These are phyloP conservation scores for Diploscapter pachys DNA, from an alignment of 1,140 invertebrate species.

Conservation along the genomic window DNA sequence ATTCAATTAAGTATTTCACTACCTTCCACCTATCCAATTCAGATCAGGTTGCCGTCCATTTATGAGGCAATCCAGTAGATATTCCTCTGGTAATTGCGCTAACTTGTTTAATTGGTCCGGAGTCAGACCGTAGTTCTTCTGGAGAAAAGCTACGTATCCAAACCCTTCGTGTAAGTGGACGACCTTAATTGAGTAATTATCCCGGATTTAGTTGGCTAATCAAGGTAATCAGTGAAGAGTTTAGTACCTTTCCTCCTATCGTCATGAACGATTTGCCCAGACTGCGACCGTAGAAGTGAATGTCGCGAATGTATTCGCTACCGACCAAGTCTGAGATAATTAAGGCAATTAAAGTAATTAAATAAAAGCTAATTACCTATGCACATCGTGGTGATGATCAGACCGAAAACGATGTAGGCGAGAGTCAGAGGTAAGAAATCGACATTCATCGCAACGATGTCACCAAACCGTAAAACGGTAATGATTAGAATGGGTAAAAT, in stretches of 20 bases:
- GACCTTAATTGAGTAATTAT: constrained; percentile 21
- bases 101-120: constrained; percentile 57
- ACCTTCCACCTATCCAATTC: constrained; percentile 55
- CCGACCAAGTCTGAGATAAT: constrained; percentile 49
- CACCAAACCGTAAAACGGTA: constrained; percentile 49
- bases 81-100: constrained; percentile 57
- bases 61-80: constrained; percentile 55
- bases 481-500: too few species aligned
- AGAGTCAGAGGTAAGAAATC: constrained; percentile 54
- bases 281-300: constrained; percentile 57
- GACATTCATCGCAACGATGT: constrained; percentile 57
- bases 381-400: constrained; percentile 59
- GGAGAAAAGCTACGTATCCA: constrained; percentile 57
- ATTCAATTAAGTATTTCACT: too few species aligned
- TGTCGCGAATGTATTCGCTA: constrained; percentile 58
- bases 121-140: constrained; percentile 58
- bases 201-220: background rate
- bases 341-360: constrained; percentile 8
- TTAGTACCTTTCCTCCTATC: constrained; percentile 53
- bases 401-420: constrained; percentile 55
- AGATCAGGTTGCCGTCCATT: constrained; percentile 58
- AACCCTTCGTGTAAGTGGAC: constrained; percentile 58
- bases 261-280: constrained; percentile 55
- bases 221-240: background rate
- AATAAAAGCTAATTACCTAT: constrained; percentile 42